phyloP scores from a whole-genome alignment of 2,113 vertebrate genomes.

The Apteryx mantelli region DNA sequence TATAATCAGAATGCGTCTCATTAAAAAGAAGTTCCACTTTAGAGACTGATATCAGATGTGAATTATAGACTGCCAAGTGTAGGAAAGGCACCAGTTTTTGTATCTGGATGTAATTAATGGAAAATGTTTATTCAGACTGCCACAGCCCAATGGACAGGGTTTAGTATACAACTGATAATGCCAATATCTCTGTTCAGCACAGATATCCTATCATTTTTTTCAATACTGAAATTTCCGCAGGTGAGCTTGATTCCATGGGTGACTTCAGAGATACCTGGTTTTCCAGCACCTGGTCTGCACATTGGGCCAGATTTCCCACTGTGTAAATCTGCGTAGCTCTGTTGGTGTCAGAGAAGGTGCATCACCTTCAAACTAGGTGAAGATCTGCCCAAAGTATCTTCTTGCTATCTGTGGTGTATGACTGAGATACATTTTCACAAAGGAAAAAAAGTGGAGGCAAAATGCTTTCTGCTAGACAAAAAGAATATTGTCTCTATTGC shows the following conservation, averaged over 20 bases:
- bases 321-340: neutral
- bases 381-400: neutral
- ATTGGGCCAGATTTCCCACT: neutral
- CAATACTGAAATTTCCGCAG: neutral
- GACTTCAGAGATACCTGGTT: neutral
- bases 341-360: neutral
- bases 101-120: neutral
- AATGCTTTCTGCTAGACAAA: neutral
- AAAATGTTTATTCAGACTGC: neutral
- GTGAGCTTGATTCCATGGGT: neutral
- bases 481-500: neutral
- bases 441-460: neutral
- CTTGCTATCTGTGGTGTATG: accelerated
- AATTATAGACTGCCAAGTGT: neutral
- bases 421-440: neutral
- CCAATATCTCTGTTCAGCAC: neutral
- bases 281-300: neutral
- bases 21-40: neutral
- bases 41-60: neutral
- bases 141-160: neutral
- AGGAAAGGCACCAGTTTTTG: neutral
- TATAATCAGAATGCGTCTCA: neutral
- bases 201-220: neutral
- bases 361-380: neutral
- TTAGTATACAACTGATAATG: neutral